Base-by-base conservation (phyloP, 2,888 invertebrate species). In the Calliphora vomitoria region DNA sequence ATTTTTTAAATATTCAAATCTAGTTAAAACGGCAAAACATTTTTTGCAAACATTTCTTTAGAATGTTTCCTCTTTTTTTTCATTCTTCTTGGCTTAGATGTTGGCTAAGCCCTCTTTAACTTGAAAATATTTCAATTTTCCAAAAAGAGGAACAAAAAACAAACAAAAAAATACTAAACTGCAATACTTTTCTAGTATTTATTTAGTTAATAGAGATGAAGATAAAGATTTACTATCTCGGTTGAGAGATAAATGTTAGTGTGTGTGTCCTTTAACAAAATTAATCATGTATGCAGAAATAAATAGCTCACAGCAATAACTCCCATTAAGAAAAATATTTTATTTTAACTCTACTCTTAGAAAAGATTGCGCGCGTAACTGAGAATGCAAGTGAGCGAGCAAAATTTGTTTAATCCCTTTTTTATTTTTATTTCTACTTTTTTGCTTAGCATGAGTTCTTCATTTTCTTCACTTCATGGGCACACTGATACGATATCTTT, bases 171-270 rank as follows among this genome's bases (percentile, higher is more conserved):
- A 18, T 41, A 58, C 20, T 47, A 74, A 60, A 66, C 60, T 35
- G 20, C 31, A 69, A 76, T 82, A 44, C 47, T 35, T 66, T 72
- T 72, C 25, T 69, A 71, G 35, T 82, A 79, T 82, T 84, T 80
- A 87, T 82, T 82, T 85, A 87, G 87, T 88, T 88, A 88, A 85
- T 83, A 82, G 72, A 85, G 87, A 82, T 85, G 55, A 83, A 83
- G 85, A 85, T 85, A 68, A 83, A 83, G 85, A 87, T 85, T 83
- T 81, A 25, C 69, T 35, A 66, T 83, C 66, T 69, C 44, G 78
- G 78, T 74, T 25, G 13, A 72, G 18, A 50, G 58, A 66, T 58
- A 47, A 69, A 18, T 69, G 53, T 47, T 6, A n/a, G 8, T 25
- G 53, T 71, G 50, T 83, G 69, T 69, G 66, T 64, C 71, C 71